These are phyloP conservation scores for Scomberomorus guttatus DNA, from an alignment of 2,797 vertebrate genomes.

Conservation along the genomic window DNA sequence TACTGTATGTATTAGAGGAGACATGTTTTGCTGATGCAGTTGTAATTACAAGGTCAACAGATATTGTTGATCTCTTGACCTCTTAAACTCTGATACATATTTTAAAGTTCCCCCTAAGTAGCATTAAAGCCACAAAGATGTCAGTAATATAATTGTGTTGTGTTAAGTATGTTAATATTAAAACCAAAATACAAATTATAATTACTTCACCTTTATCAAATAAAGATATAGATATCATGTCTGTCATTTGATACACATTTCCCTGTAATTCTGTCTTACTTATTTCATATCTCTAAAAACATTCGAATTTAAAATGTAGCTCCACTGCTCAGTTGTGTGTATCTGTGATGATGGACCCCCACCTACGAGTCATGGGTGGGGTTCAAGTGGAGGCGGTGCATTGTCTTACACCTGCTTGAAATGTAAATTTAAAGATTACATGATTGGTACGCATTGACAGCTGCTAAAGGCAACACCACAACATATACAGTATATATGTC, in stretches of 20 bases:
- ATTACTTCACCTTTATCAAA: not conserved
- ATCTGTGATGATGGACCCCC: not conserved
- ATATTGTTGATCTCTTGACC: not conserved
- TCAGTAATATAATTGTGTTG: not conserved
- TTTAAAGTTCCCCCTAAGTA: not conserved
- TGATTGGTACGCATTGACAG: not conserved
- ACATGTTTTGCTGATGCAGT: constrained; percentile 3
- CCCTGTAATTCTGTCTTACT: not conserved
- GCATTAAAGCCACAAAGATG: not conserved
- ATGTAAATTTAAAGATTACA: not conserved
- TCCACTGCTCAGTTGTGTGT: not conserved
- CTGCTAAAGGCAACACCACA: not conserved
- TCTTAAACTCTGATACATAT: not conserved
- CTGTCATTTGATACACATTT: not conserved
- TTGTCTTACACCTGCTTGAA: not conserved
- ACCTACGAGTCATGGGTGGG: not conserved
- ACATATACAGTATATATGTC: not conserved
- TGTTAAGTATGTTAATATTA: not conserved
- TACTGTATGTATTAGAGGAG: not conserved
- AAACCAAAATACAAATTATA: not conserved
- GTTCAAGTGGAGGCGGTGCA: too few species aligned
- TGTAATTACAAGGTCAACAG: constrained; percentile 5
- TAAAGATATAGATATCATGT: not conserved
- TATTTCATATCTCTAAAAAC: not conserved
- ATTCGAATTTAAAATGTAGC: constrained; percentile 4